phyloP scores from a whole-genome alignment of 2,797 vertebrate species.

The Phrynocephalus forsythii region DNA sequence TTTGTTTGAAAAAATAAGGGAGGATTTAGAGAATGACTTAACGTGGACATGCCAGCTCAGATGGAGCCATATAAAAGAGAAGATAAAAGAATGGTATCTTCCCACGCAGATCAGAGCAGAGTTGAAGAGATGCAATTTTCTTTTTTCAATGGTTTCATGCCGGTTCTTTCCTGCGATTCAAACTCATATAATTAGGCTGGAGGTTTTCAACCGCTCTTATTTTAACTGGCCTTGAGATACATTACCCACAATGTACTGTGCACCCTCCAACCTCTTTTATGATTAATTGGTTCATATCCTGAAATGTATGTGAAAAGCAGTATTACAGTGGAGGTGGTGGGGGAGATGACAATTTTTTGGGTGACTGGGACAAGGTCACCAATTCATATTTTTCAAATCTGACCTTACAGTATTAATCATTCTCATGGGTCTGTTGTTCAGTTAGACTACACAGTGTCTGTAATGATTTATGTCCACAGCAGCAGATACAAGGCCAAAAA shows the following conservation, averaged over 20 bases:
- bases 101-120: slow-evolving; percentile 31
- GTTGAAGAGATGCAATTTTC: slow-evolving; percentile 23
- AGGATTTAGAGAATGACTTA: slow-evolving; percentile 37
- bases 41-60: slow-evolving; percentile 51
- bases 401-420: slow-evolving; percentile 32
- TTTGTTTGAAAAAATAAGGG: slow-evolving; percentile 55
- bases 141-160: slow-evolving; percentile 48
- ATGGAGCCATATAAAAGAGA: slow-evolving; percentile 34
- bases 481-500: background rate
- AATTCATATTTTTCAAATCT: background rate
- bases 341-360: slow-evolving; percentile 42
- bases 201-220: slow-evolving; percentile 36
- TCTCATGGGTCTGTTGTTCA: slow-evolving; percentile 23
- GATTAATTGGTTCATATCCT: slow-evolving; percentile 42
- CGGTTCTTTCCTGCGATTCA: slow-evolving; percentile 26
- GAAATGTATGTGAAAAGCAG: slow-evolving; percentile 9
- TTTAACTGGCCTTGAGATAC: background rate
- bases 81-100: slow-evolving; percentile 50
- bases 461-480: slow-evolving; percentile 2
- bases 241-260: background rate
- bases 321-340: background rate
- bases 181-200: slow-evolving; percentile 37
- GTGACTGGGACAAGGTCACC: slow-evolving; percentile 10
- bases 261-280: background rate
- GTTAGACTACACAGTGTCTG: background rate